Evolutionary conservation across 2,888 invertebrate species (phyloP).

Genomic region (Galerucella calmariensis): DNA sequence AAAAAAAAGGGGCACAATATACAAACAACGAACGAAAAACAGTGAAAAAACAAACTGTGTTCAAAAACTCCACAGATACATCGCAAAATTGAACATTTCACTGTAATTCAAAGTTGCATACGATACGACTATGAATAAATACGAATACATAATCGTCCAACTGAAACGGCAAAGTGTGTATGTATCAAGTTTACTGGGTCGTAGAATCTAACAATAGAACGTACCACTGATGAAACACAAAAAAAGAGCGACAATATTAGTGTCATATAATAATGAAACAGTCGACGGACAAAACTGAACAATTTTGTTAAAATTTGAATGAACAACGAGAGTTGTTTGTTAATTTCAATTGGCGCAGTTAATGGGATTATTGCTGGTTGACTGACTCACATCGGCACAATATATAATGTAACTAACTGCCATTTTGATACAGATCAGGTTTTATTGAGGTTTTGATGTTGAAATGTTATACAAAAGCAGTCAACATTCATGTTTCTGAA

Average conservation of each 20-base stretch:
- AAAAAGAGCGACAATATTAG: slow-evolving; percentile 27
- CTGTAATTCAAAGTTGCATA: too few relatives aligned
- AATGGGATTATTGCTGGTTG: slow-evolving; percentile 24
- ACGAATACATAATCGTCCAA: neutral
- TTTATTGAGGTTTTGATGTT: neutral
- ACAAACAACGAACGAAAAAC: too few relatives aligned
- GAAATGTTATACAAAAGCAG: neutral
- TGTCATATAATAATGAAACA: slow-evolving; percentile 25
- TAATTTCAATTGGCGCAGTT: slow-evolving; percentile 29
- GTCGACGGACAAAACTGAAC: slow-evolving; percentile 29
- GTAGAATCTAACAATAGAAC: slow-evolving; percentile 16
- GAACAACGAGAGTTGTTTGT: slow-evolving; percentile 23
- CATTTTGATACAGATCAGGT: slow-evolving; percentile 11
- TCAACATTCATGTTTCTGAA: neutral
- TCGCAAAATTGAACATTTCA: too few relatives aligned
- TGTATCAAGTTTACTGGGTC: slow-evolving; percentile 19
- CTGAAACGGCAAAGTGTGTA: slow-evolving; percentile 6
- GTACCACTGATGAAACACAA: slow-evolving; percentile 13
- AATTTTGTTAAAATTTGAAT: slow-evolving; percentile 27
- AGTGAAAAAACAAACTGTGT: too few relatives aligned
- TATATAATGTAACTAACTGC: slow-evolving; percentile 6
- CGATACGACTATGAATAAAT: neutral
- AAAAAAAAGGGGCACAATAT: too few relatives aligned
- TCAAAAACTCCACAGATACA: too few relatives aligned
- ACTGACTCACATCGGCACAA: slow-evolving; percentile 13